These are phyloP conservation scores for Drosophila meridionalis DNA, from an alignment of 2,888 invertebrate genomes.

Conservation along the genomic window DNA sequence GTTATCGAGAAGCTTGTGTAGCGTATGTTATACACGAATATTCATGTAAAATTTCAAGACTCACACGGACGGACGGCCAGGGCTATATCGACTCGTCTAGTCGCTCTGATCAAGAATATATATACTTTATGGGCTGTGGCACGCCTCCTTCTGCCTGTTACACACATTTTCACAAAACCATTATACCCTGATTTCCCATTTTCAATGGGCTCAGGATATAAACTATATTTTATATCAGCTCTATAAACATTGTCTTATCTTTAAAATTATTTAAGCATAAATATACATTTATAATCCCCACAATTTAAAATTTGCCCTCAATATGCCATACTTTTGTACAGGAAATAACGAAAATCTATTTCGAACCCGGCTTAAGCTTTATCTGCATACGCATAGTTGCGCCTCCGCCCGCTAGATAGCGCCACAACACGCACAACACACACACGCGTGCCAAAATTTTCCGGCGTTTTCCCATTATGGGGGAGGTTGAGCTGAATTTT, in stretches of 20 bases:
- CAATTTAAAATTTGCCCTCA: background rate
- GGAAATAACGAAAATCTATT: background rate
- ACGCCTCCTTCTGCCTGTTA: too few relatives aligned
- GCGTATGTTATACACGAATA: too few relatives aligned
- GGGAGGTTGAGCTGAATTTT: conserved; percentile 11
- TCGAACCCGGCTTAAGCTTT: background rate
- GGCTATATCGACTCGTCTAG: too few relatives aligned
- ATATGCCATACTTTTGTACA: background rate
- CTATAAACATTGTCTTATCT: background rate
- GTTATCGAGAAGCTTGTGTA: too few relatives aligned
- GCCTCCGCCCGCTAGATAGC: conserved; percentile 11
- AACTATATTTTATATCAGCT: background rate
- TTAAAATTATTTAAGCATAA: background rate
- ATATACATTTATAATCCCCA: background rate
- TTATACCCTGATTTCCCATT: too few relatives aligned
- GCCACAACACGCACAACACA: background rate
- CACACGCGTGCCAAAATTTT: conserved; percentile 36
- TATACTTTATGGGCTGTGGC: too few relatives aligned
- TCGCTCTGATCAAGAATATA: too few relatives aligned
- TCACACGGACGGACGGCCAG: too few relatives aligned
- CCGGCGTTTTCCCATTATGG: background rate
- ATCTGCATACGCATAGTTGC: background rate
- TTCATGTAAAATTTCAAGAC: too few relatives aligned
- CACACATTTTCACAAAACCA: too few relatives aligned
- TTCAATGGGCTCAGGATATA: too few relatives aligned